Percentiles rank a stretch among this genome's conserved stretches.
These are phyloP conservation scores for Hydrolagus colliei DNA, from an alignment of 2,797 vertebrate genomes.

Conservation along the genomic window DNA sequence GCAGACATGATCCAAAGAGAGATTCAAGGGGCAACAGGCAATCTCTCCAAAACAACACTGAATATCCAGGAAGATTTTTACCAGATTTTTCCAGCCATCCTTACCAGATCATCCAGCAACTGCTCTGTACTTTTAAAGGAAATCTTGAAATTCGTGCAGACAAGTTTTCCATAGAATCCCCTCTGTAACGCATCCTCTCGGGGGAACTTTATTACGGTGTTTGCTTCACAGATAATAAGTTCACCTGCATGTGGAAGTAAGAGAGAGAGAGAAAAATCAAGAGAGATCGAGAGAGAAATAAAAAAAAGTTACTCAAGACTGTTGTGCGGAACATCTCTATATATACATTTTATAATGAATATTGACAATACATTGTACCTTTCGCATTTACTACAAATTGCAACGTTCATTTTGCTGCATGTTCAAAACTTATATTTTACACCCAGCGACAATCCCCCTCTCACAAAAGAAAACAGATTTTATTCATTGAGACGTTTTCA, in stretches of 20 bases:
- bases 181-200: slow-evolving; percentile 68
- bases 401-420: too few species aligned
- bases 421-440: too few species aligned
- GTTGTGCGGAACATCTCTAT: not conserved
- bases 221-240: slow-evolving; percentile 71
- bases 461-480: too few species aligned
- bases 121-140: slow-evolving; percentile 67
- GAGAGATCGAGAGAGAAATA: slow-evolving; percentile 35
- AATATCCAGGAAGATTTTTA: too few species aligned
- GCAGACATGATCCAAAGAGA: not conserved
- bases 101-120: slow-evolving; percentile 56
- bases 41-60: too few species aligned
- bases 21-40: not conserved
- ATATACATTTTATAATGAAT: not conserved
- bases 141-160: slow-evolving; percentile 80
- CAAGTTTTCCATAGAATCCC: slow-evolving; percentile 65
- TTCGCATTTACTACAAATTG: too few species aligned
- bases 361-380: not conserved
- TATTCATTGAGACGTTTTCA: too few species aligned
- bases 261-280: slow-evolving; percentile 29
- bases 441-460: too few species aligned
- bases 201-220: slow-evolving; percentile 62
- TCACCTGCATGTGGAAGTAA: slow-evolving; percentile 55
- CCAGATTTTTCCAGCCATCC: slow-evolving; percentile 37
- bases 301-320: not conserved